Percentiles rank a stretch among this genome's conserved stretches.
Evolutionary conservation across 1,140 invertebrate genomes (phyloP).

Genomic region (Lepidotrigona ventralis): DNA sequence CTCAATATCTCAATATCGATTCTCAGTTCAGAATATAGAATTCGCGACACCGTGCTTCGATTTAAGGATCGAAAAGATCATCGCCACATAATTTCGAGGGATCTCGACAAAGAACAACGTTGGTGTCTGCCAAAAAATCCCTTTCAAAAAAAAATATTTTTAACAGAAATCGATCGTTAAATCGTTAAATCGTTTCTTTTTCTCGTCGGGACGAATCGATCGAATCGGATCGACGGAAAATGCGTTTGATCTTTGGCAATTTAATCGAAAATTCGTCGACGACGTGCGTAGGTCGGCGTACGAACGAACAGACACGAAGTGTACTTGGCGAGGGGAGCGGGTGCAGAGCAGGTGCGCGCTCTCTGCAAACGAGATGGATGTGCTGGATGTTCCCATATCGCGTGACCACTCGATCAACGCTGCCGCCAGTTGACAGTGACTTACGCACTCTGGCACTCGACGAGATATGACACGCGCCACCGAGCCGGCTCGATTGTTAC

Average conservation of each 20-base stretch:
- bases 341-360: conserved; percentile 55
- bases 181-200: no score
- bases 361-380: conserved; percentile 72
- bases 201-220: neutral
- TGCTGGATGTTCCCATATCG: conserved; percentile 73
- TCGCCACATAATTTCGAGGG: no score
- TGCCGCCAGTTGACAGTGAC: conserved; percentile 73
- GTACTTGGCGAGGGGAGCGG: conserved; percentile 40
- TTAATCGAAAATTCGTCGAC: conserved; percentile 1
- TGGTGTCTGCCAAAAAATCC: no score
- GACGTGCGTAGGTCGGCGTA: neutral
- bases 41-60: no score
- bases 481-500: conserved; percentile 50
- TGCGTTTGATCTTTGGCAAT: neutral
- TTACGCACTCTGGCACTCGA: conserved; percentile 71
- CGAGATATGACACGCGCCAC: conserved; percentile 69
- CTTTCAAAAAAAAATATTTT: no score
- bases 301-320: conserved; percentile 32
- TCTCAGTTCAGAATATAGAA: no score
- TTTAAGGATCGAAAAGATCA: no score
- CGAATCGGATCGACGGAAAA: neutral
- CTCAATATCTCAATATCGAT: no score
- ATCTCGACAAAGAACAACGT: no score
- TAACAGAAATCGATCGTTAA: no score
- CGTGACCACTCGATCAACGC: conserved; percentile 78